Percentiles rank a stretch among this genome's conserved stretches.
phyloP scores from a whole-genome alignment of 1,140 invertebrate genomes.

The Cydia pomonella region DNA sequence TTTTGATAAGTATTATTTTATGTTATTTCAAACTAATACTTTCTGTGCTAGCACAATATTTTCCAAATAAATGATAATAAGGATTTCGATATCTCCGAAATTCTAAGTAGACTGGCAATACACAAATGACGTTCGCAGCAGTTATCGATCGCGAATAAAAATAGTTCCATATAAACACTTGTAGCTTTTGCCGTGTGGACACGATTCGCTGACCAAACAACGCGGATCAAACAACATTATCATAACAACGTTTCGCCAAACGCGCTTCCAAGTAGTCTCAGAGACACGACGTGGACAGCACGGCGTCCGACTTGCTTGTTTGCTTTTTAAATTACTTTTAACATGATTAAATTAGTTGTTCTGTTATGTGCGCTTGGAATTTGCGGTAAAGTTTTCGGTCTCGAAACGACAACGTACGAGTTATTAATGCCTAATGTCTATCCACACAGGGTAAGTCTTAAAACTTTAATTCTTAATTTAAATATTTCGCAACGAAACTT shows the following conservation, averaged over 20 bases:
- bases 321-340: slow-evolving; percentile 42
- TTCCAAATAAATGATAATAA: not conserved
- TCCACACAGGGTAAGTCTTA: slow-evolving; percentile 64
- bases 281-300: not conserved
- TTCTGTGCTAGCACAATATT: no score
- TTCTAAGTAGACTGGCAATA: slow-evolving; percentile 41
- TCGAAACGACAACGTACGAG: slow-evolving; percentile 67
- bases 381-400: slow-evolving; percentile 43
- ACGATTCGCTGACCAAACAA: slow-evolving; percentile 36
- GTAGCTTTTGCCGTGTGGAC: slow-evolving; percentile 44
- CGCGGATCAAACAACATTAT: slow-evolving; percentile 31
- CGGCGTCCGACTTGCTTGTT: slow-evolving; percentile 25
- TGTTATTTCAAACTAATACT: no score
- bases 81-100: not conserved
- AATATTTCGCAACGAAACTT: slow-evolving; percentile 6
- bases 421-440: slow-evolving; percentile 74
- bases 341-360: slow-evolving; percentile 46
- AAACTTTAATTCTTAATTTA: slow-evolving; percentile 16
- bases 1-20: no score
- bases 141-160: slow-evolving; percentile 47
- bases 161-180: slow-evolving; percentile 55
- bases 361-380: slow-evolving; percentile 46
- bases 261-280: not conserved
- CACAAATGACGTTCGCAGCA: slow-evolving; percentile 55
- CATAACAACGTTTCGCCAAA: slow-evolving; percentile 11